Evolutionary conservation across 2,888 invertebrate species (phyloP).

Genomic region (Aphelenchoides bicaudatus): DNA sequence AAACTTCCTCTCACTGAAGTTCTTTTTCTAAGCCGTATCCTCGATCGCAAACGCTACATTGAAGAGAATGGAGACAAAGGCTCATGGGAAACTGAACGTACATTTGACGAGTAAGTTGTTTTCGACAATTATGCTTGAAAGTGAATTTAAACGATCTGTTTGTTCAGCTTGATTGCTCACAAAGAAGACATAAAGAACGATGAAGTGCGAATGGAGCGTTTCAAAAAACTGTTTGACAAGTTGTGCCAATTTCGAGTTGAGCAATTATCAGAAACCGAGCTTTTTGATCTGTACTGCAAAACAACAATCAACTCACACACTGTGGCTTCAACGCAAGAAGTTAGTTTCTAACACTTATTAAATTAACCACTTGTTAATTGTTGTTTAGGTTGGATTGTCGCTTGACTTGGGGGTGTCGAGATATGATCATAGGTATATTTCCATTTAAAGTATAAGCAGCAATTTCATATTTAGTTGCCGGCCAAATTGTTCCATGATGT

Average conservation of each 20-base stretch:
- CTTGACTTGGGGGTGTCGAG: conserved; percentile 53
- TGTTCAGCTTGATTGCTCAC: conserved; percentile 39
- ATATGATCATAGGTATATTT: conserved; percentile 57
- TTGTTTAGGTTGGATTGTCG: conserved; percentile 56
- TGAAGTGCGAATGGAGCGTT: conserved; percentile 48
- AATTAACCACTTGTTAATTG: too few relatives aligned
- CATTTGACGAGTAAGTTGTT: conserved; percentile 35
- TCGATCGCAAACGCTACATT: conserved; percentile 47
- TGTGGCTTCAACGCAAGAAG: conserved; percentile 55
- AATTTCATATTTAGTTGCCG: too few relatives aligned
- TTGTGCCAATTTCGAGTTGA: conserved; percentile 43
- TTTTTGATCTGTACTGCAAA: conserved; percentile 52
- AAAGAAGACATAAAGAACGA: conserved; percentile 46
- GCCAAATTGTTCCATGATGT: conserved; percentile 56
- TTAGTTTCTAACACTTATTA: too few relatives aligned
- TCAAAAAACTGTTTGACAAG: conserved; percentile 51
- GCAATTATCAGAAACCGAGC: conserved; percentile 35
- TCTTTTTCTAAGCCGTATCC: conserved; percentile 51
- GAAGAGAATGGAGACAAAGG: conserved; percentile 50
- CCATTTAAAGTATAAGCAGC: too few relatives aligned
- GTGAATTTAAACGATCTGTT: not conserved
- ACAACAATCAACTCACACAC: conserved; percentile 57
- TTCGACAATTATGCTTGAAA: conserved; percentile 15
- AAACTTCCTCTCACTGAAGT: conserved; percentile 59
- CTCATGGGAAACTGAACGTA: conserved; percentile 48